phyloP scores from a whole-genome alignment of 2,113 vertebrate genomes.

The Centropristis striata region DNA sequence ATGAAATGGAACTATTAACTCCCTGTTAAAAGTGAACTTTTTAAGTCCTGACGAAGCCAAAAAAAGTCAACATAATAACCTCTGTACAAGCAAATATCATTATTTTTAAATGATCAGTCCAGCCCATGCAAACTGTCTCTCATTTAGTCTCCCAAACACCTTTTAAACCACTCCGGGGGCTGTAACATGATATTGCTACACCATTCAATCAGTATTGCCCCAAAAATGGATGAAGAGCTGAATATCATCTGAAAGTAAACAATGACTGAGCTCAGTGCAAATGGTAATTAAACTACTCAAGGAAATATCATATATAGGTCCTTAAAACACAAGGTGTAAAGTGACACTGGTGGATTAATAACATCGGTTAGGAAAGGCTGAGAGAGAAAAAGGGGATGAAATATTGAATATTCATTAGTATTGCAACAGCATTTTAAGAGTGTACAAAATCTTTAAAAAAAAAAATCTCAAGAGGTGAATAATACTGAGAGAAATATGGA shows the following conservation, averaged over 20 bases:
- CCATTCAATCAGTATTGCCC: slow-evolving; percentile 63
- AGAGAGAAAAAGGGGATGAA: slow-evolving; percentile 44
- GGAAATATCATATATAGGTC: slow-evolving; percentile 57
- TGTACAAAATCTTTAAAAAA: slow-evolving; percentile 73
- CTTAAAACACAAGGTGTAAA: slow-evolving; percentile 53
- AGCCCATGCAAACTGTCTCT: slow-evolving; percentile 35
- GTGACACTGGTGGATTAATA: slow-evolving; percentile 65
- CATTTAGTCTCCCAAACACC: slow-evolving; percentile 6
- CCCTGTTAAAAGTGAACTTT: slow-evolving; percentile 12
- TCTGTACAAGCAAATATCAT: slow-evolving; percentile 41
- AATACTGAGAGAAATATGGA: slow-evolving; percentile 71
- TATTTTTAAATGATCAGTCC: slow-evolving; percentile 35
- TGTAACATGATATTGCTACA: slow-evolving; percentile 64
- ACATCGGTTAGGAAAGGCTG: slow-evolving; percentile 40
- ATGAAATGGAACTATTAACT: slow-evolving; percentile 16
- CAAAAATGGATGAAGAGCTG: slow-evolving; percentile 39
- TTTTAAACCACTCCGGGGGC: slow-evolving; percentile 18
- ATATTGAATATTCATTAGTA: slow-evolving; percentile 79
- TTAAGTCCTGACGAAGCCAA: slow-evolving; percentile 8
- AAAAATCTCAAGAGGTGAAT: slow-evolving; percentile 53
- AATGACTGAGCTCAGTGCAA: slow-evolving; percentile 55
- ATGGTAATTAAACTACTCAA: slow-evolving; percentile 44
- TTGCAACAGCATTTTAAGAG: slow-evolving; percentile 86
- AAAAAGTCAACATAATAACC: not conserved
- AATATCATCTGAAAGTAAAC: slow-evolving; percentile 55